phyloP scores from a whole-genome alignment of 2,888 invertebrate genomes.

The Conchocele bisecta region DNA sequence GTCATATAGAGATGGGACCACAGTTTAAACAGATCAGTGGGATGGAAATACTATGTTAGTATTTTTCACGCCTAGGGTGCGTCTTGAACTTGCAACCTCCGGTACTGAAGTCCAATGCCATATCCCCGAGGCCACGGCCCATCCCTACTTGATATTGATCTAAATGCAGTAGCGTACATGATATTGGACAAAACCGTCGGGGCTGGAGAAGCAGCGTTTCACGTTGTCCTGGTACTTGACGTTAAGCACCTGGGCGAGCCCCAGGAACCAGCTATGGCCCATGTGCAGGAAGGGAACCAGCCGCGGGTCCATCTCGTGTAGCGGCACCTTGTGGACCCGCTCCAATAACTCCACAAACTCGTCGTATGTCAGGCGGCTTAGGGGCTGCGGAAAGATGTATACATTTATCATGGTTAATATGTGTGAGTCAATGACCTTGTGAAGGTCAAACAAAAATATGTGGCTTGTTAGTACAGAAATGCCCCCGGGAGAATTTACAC shows the following conservation, averaged over 20 bases:
- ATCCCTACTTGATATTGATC: too few relatives aligned
- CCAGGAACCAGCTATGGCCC: constrained; percentile 87
- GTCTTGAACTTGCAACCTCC: too few relatives aligned
- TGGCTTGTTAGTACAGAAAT: too few relatives aligned
- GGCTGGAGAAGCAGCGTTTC: constrained; percentile 85
- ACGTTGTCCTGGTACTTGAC: constrained; percentile 86
- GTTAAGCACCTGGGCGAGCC: constrained; percentile 86
- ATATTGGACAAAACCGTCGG: constrained; percentile 86
- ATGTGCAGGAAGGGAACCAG: constrained; percentile 86
- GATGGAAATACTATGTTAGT: too few relatives aligned
- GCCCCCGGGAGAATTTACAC: too few relatives aligned
- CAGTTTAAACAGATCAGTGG: too few relatives aligned
- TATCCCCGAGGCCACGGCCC: too few relatives aligned
- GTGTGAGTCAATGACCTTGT: not conserved
- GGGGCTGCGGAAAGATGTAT: constrained; percentile 35
- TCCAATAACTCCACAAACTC: constrained; percentile 88
- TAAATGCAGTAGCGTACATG: too few relatives aligned
- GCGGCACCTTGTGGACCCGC: constrained; percentile 85
- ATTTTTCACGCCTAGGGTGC: too few relatives aligned
- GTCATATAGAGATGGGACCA: too few relatives aligned
- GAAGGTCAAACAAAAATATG: not conserved
- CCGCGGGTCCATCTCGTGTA: constrained; percentile 86
- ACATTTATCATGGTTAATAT: not conserved
- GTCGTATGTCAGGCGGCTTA: constrained; percentile 84
- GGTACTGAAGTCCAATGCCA: too few relatives aligned